Base-by-base conservation (phyloP, 2,113 vertebrate species). In the Engystomops pustulosus region DNA sequence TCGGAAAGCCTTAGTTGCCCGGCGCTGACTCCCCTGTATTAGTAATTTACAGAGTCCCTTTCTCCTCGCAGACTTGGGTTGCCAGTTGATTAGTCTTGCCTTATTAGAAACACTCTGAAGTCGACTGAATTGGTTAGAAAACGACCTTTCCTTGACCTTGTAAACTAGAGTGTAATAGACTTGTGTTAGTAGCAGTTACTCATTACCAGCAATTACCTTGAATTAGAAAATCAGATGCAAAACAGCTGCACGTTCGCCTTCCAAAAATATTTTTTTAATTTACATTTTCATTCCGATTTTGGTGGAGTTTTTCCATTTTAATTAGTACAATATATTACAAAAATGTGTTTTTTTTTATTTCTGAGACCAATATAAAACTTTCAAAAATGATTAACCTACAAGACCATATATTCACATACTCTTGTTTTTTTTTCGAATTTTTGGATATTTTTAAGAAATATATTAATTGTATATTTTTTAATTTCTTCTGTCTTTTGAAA, bases 61-160 rank as follows among this genome's bases (percentile, higher is more conserved):
- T 81, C 49, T 81, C 30, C 32, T 6, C 20, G 30, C 44, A 18
- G 34, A 17, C n/a, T 32, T 72, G 27, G 25, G 69, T 44, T 71
- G 25, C 49, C 68, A 82, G 68, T 60, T 70, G 47, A 55, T 72
- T 79, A 65, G 23, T 30, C 58, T 65, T 79, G 77, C 34, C 1
- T 65, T 79, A 65, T 79, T 79, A 47, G 77, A 45, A 45, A 34
- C 34, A 4, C 20, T 47, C 55, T 79, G 55, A 79, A 41, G 38
- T 44, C 23, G 2, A 30, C 32, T 15, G 36, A 69, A 81, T 69
- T 55, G 45, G 67, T 45, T 82, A 72, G n/a, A 81, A 72, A 71
- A 58, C n/a, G 51, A 82, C 68, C 80, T 34, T 81, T 55, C n/a
- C 68, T 44, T 82, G 80, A 82, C 80, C 80, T 74, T 82, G 69